Base-by-base conservation (phyloP, 2,888 invertebrate species). In the Stenodera caucasica region DNA sequence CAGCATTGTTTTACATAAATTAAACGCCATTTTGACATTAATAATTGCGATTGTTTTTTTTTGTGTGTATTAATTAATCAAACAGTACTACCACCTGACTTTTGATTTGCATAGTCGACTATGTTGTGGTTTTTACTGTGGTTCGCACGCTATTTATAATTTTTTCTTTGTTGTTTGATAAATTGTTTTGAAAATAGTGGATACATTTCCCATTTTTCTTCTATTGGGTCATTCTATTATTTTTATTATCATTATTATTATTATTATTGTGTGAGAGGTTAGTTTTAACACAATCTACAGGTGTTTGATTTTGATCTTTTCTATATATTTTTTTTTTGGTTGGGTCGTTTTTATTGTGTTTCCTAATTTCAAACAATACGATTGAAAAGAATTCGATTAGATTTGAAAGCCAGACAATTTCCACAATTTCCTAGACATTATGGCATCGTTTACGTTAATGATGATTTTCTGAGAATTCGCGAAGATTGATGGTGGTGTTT, bases 371-470 rank as follows among this genome's bases (percentile, higher is more conserved):
- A 40, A 40, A 40, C 37, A 40, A 40, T 40, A 40, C 37, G 2
- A 15, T 7, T 40, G 37, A 40, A 18, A 40, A 40, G 37, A 40
- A 40, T 40, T 40, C 37, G 37, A 40, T 40, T 40, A 33, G 12
- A 1, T n/a, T n/a, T 33, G 33, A 33, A 33, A 33, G n/a, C 33
- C 33, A 33, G 12, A 33, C 33, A 15, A 15, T 18, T 40, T 18
- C 15, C 37, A 40, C 37, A 40, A 40, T 40, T 40, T 15, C 37
- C 15, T 40, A 40, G 37, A 40, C 37, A 40, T 40, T 40, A 40
- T 40, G 37, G 37, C 37, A 18, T 18, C 18, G 18, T 18, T 40
- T 8, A 40, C 15, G 18, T 40, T 40, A 40, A 40, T 40, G 37
- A 40, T 40, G 15, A 8, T 18, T 40, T 18, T 37, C 15, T 37